These are phyloP conservation scores for Pagrus major DNA, from an alignment of 2,113 vertebrate species.

Conservation along the genomic window DNA sequence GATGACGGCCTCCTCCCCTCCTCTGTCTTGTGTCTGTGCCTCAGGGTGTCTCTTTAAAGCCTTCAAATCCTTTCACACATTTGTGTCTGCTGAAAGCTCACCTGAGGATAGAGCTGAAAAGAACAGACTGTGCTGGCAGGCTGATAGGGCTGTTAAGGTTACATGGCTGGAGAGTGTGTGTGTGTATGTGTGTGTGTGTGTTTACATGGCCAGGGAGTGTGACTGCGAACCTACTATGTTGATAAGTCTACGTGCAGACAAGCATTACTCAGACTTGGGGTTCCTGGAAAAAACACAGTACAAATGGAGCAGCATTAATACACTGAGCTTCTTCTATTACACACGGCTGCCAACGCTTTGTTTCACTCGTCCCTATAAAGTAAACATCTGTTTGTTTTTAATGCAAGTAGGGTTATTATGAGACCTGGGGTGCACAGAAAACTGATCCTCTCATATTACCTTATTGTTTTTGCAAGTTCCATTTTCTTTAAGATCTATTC, in stretches of 20 bases:
- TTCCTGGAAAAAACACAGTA: constrained; percentile 30
- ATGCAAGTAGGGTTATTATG: not conserved
- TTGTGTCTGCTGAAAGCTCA: constrained; percentile 52
- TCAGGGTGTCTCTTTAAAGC: constrained; percentile 28
- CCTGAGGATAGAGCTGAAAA: constrained; percentile 56
- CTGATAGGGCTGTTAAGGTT: constrained; percentile 46
- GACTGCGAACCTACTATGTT: constrained; percentile 23
- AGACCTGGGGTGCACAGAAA: not conserved
- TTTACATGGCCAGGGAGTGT: not conserved
- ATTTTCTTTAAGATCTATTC: not conserved
- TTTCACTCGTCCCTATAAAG: not conserved
- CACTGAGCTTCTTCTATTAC: constrained; percentile 8
- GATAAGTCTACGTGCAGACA: constrained; percentile 30
- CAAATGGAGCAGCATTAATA: constrained; percentile 31
- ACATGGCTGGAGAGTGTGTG: constrained; percentile 22
- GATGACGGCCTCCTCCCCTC: not conserved
- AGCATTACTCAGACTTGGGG: not conserved
- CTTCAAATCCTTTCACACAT: constrained; percentile 60
- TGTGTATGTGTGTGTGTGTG: constrained; percentile 2
- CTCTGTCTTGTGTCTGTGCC: constrained; percentile 7
- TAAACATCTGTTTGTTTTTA: not conserved
- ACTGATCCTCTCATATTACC: not conserved
- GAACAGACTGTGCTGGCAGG: constrained; percentile 51
- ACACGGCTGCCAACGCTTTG: not conserved
- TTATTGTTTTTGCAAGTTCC: not conserved